Base-by-base conservation (phyloP, 37 sponge, comb jelly and placozoan genomes). In the Aplysina aerophoba region DNA sequence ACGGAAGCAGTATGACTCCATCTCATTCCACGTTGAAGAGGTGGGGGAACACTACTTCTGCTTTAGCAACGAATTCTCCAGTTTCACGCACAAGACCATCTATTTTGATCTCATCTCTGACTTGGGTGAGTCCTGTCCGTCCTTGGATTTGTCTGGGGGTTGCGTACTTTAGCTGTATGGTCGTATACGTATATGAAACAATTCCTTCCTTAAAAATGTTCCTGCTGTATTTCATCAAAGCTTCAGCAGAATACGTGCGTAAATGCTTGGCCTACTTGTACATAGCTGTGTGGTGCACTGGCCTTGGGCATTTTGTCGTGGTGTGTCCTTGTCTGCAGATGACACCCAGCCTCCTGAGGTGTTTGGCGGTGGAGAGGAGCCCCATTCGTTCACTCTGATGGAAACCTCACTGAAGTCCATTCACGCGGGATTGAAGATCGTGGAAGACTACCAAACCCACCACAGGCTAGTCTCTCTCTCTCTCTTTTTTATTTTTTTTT, bases 41-140 rank as follows among this genome's bases (percentile, higher is more conserved):
- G 44, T 30, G 15, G 99, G 99, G 0, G 99, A 94, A 75, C 92
- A 94, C 84, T 88, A 86, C 44, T 94, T 98, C 88, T 98, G 99
- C 59, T 97, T 97, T 87, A 98, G 99, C 81, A 98, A 98, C 68
- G 95, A 98, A 80, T 98, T 98, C 82, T 98, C 99, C 25, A 94
- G 96, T 63, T 96, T 96, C 85, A 89, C 99, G 54, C 99, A 98
- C 88, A 98, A 98, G 56, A 75, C 90, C 16, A 88, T 98, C 28
- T 98, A 98, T 78, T 98, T 98, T 89, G 99, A 98, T 64, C 79
- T 96, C 15, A 71, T 85, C 27, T 62, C 64, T 13, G 63, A 84
- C 50, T 57, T 31, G 8, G 89, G 73, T 40, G 77, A 84, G 37
- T 79, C n/a, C n/a, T n/a, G n/a, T n/a, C n/a, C n/a, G n/a, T n/a